Evolutionary conservation across 2,888 invertebrate genomes (phyloP), one percentile per base, ranked within the genome.

Genomic region (Cordylochernes scorpioides): DNA sequence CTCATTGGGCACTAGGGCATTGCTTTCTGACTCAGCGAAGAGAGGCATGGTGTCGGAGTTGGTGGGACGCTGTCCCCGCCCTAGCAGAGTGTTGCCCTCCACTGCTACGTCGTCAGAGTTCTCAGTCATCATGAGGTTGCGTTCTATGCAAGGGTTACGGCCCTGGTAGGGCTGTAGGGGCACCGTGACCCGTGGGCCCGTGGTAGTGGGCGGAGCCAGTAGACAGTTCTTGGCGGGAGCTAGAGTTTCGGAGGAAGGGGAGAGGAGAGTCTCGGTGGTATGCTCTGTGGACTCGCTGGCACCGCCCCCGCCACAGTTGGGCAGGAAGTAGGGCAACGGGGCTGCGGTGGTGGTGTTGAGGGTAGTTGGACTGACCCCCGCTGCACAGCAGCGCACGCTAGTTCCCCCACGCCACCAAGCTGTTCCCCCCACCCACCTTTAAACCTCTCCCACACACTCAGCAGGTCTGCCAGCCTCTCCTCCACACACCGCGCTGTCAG

Each of bases 81-180:
- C 48, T 9, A 56, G 41, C 17, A 56, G 41, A 1, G 45, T 46
- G 39, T 52, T 53, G 12, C 54, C 54, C 12, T 50, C 47, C 10
- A 56, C 51, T 2, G 56, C 52, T 3, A 65, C 47, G 40, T 64
- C 64, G 39, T 55, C 55, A 28, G 49, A 51, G 28, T 53, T 51
- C 16, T 50, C 44, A n/a, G n/a, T n/a, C 38, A 63, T 65, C 60
- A 44, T 63, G 51, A 67, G 52, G 54, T 77, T 77, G 7, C 73
- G 56, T 46, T 73, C 74, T 46, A 70, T 59, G 38, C 77, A 82
- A 7, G 70, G 66, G 58, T 78, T 82, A 16, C 73, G 60, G 2
- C 80, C 82, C 50, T 78, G 74, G 52, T 75, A 71, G 0, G 75
- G 72, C 46, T 71, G 75, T 25, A 77, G 41, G 36, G 45, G 50